Evolutionary conservation across 2,888 invertebrate species (phyloP), one percentile per base, ranked within the genome.

Genomic region (Geophilus truncorum): DNA sequence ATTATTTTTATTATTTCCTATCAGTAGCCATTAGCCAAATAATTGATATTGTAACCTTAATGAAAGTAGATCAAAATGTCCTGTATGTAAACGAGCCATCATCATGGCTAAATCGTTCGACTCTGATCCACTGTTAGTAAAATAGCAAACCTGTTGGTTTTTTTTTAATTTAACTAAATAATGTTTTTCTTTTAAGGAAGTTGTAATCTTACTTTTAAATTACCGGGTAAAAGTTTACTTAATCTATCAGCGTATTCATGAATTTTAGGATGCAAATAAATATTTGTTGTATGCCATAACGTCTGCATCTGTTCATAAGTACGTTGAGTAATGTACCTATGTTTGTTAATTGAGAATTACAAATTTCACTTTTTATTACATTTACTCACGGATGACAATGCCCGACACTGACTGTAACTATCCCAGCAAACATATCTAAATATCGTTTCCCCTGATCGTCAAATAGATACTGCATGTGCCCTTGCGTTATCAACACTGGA

Each of bases 91-190:
- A 84, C 97, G 91, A 0, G 97, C 94, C 87, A 99, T 90, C 34
- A 96, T 86, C 83, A 95, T 90, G 0, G 98, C 98, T 81, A 99
- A 88, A 86, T 99, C 98, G 85, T 98, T 98, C 0, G 98, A 98
- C 88, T 99, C 98, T 5, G 96, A 95, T 0, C 98, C 98, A 85
- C 97, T 98, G 88, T 98, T 98, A 0, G 96, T 94, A 84, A 98
- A 91, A 86, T 96, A 97, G 1, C 94, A 94, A 30, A 94, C 93
- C 94, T 94, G 86, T 18, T 40, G 15, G n/a, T 40, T 15, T n/a
- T n/a, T n/a, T n/a, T n/a, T n/a, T n/a, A n/a, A 40, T 40, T 15
- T 78, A 36, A 81, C 83, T 77, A 75, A 75, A 75, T 75, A 32
- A 25, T 0, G 9, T n/a, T n/a, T n/a, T n/a, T n/a, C n/a, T n/a